Percentiles rank a stretch among this genome's conserved stretches.
These are phyloP conservation scores for Rhingia campestris DNA, from an alignment of 2,888 invertebrate species.

Conservation along the genomic window DNA sequence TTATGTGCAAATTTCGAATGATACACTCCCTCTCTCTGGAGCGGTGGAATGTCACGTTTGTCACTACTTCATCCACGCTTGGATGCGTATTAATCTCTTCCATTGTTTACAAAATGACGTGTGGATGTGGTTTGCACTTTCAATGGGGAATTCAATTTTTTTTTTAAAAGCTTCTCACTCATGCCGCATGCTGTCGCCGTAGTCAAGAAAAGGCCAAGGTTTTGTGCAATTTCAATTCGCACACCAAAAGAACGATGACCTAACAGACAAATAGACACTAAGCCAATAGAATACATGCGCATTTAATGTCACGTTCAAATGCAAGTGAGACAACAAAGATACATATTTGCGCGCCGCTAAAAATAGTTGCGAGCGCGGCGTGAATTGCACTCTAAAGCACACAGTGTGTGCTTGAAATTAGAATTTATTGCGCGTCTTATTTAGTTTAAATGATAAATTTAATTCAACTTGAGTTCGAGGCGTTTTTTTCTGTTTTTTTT, in stretches of 20 bases:
- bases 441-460: constrained; percentile 68
- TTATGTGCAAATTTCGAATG: constrained; percentile 4
- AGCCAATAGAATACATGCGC: background rate
- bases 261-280: constrained; percentile 1
- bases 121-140: constrained; percentile 1
- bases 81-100: constrained; percentile 21
- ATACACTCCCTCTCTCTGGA: background rate
- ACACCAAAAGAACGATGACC: constrained; percentile 51
- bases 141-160: constrained; percentile 29
- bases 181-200: background rate
- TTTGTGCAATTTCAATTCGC: constrained; percentile 45
- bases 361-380: constrained; percentile 34
- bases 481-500: constrained; percentile 2
- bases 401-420: constrained; percentile 43
- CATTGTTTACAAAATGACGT: background rate
- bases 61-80: background rate
- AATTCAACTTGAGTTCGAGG: constrained; percentile 39
- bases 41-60: background rate
- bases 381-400: constrained; percentile 16
- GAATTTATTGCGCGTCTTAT: constrained; percentile 71
- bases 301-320: constrained; percentile 53
- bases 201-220: constrained; percentile 59
- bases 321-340: constrained; percentile 57
- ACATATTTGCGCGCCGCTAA: constrained; percentile 25
- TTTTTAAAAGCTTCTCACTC: constrained; percentile 6